Evolutionary conservation across 2,888 invertebrate genomes (phyloP).

Genomic region (Hemaris fuciformis): DNA sequence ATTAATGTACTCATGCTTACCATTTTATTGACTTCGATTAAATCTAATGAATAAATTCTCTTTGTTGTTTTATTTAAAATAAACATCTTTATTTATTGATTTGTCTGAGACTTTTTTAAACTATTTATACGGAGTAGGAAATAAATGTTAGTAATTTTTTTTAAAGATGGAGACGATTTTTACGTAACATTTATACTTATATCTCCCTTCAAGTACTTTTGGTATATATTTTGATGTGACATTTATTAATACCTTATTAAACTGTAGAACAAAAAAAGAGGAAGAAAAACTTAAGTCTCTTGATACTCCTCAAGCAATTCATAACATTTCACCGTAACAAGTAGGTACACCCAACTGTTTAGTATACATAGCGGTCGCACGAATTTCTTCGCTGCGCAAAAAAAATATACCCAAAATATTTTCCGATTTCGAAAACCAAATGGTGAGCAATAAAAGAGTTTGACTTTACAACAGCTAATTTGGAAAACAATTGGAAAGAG

Average conservation of each 20-base stretch:
- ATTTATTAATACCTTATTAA: too few species aligned
- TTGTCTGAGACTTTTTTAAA: too few species aligned
- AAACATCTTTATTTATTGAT: not conserved
- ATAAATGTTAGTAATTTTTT: too few species aligned
- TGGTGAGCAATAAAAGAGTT: constrained; percentile 41
- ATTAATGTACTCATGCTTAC: not conserved
- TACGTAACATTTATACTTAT: too few species aligned
- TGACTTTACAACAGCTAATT: constrained; percentile 41
- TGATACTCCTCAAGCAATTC: too few species aligned
- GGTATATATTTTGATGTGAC: too few species aligned
- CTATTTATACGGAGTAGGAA: too few species aligned
- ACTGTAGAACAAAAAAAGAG: too few species aligned
- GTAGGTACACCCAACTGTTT: not conserved
- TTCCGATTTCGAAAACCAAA: constrained; percentile 34
- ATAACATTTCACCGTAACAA: not conserved
- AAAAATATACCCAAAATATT: constrained; percentile 19
- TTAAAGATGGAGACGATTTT: too few species aligned
- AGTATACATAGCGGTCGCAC: not conserved
- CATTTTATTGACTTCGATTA: not conserved
- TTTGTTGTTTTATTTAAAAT: not conserved
- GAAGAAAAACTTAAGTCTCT: too few species aligned
- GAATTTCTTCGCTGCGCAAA: not conserved
- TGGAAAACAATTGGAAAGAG: constrained; percentile 46
- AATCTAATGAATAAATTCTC: not conserved
- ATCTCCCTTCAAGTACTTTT: too few species aligned